These are phyloP conservation scores for Rhinoptilus africanus DNA, from an alignment of 2,113 vertebrate genomes.

Conservation along the genomic window DNA sequence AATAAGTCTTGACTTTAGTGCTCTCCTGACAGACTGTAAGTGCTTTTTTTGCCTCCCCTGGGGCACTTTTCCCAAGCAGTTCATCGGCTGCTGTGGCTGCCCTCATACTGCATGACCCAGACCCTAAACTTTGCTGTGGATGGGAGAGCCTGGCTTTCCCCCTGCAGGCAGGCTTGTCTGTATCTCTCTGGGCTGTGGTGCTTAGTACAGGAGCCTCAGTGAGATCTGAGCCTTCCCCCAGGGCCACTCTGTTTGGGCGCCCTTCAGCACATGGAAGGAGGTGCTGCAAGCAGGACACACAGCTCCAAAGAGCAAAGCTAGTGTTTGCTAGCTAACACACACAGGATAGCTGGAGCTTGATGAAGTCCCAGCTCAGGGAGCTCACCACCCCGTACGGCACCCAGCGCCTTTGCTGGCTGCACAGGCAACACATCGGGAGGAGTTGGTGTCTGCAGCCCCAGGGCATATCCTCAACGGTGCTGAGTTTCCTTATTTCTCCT, in stretches of 20 bases:
- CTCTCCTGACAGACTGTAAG: neutral
- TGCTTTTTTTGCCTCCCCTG: neutral
- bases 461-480: neutral
- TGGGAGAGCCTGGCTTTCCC: neutral
- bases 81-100: neutral
- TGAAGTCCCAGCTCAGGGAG: neutral
- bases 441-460: neutral
- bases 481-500: neutral
- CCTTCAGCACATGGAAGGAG: neutral
- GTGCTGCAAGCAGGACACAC: neutral
- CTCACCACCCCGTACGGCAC: neutral
- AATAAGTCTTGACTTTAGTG: neutral
- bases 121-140: neutral
- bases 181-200: neutral
- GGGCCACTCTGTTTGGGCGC: neutral
- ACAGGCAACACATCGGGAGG: neutral
- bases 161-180: neutral
- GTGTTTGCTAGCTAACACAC: neutral
- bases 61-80: neutral
- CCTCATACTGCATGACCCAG: neutral
- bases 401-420: neutral
- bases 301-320: neutral
- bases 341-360: neutral
- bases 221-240: neutral
- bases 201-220: neutral